Conservation (phyloP, 2,888 invertebrate species). For the Cistogaster globosa region DNA sequence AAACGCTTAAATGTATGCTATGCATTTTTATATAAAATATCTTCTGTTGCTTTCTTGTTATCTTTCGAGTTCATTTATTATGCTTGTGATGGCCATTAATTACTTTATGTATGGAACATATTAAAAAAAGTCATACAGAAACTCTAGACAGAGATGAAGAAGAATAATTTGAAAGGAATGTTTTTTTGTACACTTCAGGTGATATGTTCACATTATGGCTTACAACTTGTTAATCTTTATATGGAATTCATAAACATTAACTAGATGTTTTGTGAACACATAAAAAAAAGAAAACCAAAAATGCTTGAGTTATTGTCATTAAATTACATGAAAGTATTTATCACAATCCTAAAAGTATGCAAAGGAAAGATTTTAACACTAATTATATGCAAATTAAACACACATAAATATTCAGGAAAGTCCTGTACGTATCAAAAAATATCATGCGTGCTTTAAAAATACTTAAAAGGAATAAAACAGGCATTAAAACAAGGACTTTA, state of each 20-base stretch:
- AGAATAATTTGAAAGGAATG: background rate
- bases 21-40: background rate
- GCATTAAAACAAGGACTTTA: too few relatives aligned
- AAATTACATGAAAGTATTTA: slow-evolving; percentile 58
- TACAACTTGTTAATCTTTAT: slow-evolving; percentile 51
- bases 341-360: slow-evolving; percentile 65
- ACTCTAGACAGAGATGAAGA: slow-evolving; percentile 6
- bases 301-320: background rate
- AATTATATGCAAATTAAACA: slow-evolving; percentile 74
- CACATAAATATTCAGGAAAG: slow-evolving; percentile 34
- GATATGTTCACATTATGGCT: too few relatives aligned
- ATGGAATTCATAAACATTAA: too few relatives aligned
- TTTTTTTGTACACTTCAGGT: background rate
- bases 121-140: slow-evolving; percentile 47
- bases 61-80: slow-evolving; percentile 77
- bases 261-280: too few relatives aligned
- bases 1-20: slow-evolving; percentile 39
- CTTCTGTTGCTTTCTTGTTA: slow-evolving; percentile 1
- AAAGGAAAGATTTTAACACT: slow-evolving; percentile 71
- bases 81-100: slow-evolving; percentile 78
- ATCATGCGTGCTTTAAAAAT: slow-evolving; percentile 42
- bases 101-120: slow-evolving; percentile 24
- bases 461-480: slow-evolving; percentile 18
- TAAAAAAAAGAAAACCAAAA: background rate
- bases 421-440: background rate